Evolutionary conservation across 2,888 invertebrate species (phyloP).

Genomic region (Acheta domesticus): DNA sequence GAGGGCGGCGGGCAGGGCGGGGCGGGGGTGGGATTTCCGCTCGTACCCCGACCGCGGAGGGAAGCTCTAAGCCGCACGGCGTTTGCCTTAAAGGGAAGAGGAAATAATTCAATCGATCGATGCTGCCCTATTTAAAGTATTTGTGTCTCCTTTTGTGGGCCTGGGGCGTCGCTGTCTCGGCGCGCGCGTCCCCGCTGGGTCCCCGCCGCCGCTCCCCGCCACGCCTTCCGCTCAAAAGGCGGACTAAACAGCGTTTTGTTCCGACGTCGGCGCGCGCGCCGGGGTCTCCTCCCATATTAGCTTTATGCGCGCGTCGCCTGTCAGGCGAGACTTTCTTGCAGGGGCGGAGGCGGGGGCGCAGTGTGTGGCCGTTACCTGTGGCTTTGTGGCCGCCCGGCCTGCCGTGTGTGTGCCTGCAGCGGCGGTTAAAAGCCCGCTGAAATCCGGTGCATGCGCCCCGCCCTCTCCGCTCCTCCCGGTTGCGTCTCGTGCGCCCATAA

Average conservation of each 20-base stretch:
- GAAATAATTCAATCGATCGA: conserved; percentile 1
- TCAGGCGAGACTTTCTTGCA: not conserved
- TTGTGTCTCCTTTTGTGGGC: conserved; percentile 5
- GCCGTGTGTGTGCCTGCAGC: not conserved
- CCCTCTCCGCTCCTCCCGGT: not conserved
- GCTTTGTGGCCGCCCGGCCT: not conserved
- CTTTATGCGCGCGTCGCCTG: not conserved
- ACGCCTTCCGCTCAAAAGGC: not conserved
- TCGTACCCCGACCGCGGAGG: no score
- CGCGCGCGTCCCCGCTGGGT: not conserved
- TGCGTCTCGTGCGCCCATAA: not conserved
- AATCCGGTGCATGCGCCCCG: not conserved
- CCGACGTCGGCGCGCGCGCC: not conserved
- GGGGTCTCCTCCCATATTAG: not conserved
- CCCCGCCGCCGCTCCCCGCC: not conserved
- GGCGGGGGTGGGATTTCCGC: no score
- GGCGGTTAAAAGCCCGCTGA: not conserved
- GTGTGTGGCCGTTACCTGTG: not conserved
- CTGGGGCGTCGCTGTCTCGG: not conserved
- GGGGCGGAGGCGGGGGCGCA: no score
- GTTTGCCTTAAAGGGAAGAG: not conserved
- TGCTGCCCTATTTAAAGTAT: conserved; percentile 3
- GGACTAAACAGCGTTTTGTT: not conserved
- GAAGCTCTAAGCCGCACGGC: no score
- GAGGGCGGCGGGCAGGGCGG: no score